Base-by-base conservation (phyloP, 1,140 invertebrate genomes). In the Hyphantria cunea region DNA sequence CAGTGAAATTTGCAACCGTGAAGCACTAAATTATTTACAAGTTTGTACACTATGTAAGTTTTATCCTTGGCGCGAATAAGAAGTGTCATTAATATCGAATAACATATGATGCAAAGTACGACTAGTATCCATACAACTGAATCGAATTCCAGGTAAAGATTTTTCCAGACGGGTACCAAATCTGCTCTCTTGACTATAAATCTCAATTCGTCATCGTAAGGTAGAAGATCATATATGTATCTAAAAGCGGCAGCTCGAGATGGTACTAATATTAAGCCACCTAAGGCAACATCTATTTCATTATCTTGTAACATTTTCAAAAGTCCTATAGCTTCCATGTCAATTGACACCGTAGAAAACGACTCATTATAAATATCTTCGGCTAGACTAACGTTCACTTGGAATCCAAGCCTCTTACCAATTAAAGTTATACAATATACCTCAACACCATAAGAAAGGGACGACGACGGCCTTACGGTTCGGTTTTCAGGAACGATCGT, bases 91-190 rank as follows among this genome's bases (percentile, higher is more conserved):
- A 85, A 39, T 3, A 60, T 9, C 10, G 69, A 71, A 13, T 66
- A 84, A 9, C 64, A 0, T 2, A 80, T 0, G 9, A 81, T 75
- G 6, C 64, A 55, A 0, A 78, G 0, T 3, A 76, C 5, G 1
- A 89, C 17, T 31, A 75, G n/a, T 0, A 74, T 6, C 82, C 84
- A 89, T 25, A 86, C 76, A 0, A 47, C 33, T 6, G 15, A 6
- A 7, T 68, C 9, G 15, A 89, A 89, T 66, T 77, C 85, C 8
- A 78, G 54, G 52, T 77, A 80, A 11, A 76, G 17, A 11, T 70
- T 67, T 58, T 76, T 79, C 74, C 76, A 85, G 9, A 11, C 7
- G 0, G 72, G 51, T 0, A 80, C 61, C 6, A n/a, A n/a, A 9
- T 44, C 44, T 1, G 86, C 74, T 53, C 52, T 76, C 44, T 74